Evolutionary conservation across 2,888 invertebrate genomes (phyloP).

Genomic region (Cheilosia soror): DNA sequence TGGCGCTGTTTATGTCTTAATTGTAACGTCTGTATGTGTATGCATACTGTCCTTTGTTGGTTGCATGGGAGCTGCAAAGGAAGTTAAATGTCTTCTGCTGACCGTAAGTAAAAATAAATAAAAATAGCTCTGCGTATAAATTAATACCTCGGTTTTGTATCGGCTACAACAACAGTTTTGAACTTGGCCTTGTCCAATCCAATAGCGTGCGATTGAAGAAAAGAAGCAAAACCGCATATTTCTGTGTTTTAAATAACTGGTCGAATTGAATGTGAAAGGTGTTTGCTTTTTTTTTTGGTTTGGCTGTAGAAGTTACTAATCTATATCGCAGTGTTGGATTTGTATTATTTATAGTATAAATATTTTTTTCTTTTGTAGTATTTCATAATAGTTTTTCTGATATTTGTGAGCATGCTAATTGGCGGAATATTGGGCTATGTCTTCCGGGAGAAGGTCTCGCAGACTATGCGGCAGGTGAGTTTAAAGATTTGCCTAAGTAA

Average conservation of each 20-base stretch:
- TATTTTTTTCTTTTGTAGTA: slow-evolving; percentile 86
- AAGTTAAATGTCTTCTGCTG: slow-evolving; percentile 96
- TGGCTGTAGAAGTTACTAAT: slow-evolving; percentile 30
- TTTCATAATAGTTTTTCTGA: slow-evolving; percentile 93
- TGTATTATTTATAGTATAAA: slow-evolving; percentile 3
- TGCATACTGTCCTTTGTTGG: slow-evolving; percentile 94
- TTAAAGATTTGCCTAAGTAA: neutral
- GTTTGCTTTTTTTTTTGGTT: slow-evolving; percentile 9
- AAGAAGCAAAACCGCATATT: slow-evolving; percentile 22
- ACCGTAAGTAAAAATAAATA: slow-evolving; percentile 87
- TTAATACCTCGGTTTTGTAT: slow-evolving; percentile 26
- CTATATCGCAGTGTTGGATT: slow-evolving; percentile 13
- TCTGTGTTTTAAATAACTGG: slow-evolving; percentile 35
- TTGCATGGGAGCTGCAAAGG: slow-evolving; percentile 96
- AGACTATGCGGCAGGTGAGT: slow-evolving; percentile 87
- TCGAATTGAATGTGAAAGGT: slow-evolving; percentile 54
- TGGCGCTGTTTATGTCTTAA: slow-evolving; percentile 93
- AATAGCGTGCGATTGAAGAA: slow-evolving; percentile 7
- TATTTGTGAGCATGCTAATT: slow-evolving; percentile 95
- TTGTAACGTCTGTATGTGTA: slow-evolving; percentile 92
- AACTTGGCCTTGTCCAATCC: slow-evolving; percentile 39
- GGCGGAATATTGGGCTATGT: slow-evolving; percentile 96
- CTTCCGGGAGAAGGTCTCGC: slow-evolving; percentile 92
- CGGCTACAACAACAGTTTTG: slow-evolving; percentile 31
- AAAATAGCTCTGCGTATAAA: neutral